Percentiles rank a stretch among this genome's conserved stretches.
These are phyloP conservation scores for Misgurnus mizolepis DNA, from an alignment of 2,113 vertebrate species.

Conservation along the genomic window DNA sequence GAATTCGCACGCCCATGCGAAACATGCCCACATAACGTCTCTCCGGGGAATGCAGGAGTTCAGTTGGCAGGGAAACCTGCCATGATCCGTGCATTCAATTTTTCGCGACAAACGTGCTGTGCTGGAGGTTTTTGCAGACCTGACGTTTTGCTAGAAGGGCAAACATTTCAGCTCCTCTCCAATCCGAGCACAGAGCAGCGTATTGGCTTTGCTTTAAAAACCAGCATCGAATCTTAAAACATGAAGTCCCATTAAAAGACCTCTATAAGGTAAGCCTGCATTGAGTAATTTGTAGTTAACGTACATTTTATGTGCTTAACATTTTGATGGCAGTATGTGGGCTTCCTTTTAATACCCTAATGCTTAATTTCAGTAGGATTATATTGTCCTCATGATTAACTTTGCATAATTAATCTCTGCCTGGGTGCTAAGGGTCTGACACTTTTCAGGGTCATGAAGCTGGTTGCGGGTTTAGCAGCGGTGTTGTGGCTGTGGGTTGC, in stretches of 20 bases:
- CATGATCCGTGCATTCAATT: constrained; percentile 62
- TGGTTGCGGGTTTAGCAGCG: constrained; percentile 43
- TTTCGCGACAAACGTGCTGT: constrained; percentile 63
- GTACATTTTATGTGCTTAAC: not conserved
- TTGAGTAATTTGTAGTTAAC: constrained; percentile 6
- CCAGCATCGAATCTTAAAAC: not conserved
- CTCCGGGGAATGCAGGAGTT: constrained; percentile 22
- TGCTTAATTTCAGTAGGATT: constrained; percentile 30
- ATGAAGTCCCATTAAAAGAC: not conserved
- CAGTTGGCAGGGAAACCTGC: constrained; percentile 52
- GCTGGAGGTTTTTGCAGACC: constrained; percentile 55
- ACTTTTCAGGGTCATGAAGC: constrained; percentile 54
- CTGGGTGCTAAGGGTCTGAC: not conserved
- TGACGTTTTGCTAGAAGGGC: constrained; percentile 20
- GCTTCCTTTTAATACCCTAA: constrained; percentile 21
- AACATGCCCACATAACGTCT: constrained; percentile 17
- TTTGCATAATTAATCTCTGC: constrained; percentile 20
- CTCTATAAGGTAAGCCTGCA: constrained; percentile 37
- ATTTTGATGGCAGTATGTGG: constrained; percentile 23
- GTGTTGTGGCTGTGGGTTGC: constrained; percentile 53
- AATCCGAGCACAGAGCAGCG: constrained; percentile 30
- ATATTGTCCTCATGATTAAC: constrained; percentile 7
- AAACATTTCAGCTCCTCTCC: constrained; percentile 29
- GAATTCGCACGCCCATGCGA: constrained; percentile 26
- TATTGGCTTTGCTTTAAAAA: not conserved